Evolutionary conservation across 2,888 invertebrate species (phyloP).

Genomic region (Zelleria hepariella): DNA sequence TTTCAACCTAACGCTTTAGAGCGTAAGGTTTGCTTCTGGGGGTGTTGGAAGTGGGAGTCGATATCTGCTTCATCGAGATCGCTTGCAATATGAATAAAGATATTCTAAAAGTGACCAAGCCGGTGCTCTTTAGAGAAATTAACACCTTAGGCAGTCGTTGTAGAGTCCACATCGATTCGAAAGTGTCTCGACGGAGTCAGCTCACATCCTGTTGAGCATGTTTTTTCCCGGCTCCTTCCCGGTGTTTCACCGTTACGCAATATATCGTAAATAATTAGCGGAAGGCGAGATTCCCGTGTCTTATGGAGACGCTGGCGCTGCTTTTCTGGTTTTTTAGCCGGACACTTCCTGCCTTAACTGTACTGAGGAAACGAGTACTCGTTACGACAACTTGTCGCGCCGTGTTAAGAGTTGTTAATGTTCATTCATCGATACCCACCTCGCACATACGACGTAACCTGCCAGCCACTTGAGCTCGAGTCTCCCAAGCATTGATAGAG

Average conservation of each 20-base stretch:
- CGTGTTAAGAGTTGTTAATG: constrained; percentile 1
- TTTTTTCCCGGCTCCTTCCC: constrained; percentile 67
- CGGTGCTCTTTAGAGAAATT: constrained; percentile 26
- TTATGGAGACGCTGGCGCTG: constrained; percentile 62
- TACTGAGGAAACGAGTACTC: constrained; percentile 15
- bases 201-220: constrained; percentile 62
- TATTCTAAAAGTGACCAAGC: constrained; percentile 61
- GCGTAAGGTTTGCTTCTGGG: constrained; percentile 35
- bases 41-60: constrained; percentile 42
- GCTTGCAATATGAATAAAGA: constrained; percentile 67
- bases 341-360: constrained; percentile 56
- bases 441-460: constrained; percentile 15
- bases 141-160: constrained; percentile 29
- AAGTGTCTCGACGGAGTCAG: constrained; percentile 31
- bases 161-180: constrained; percentile 35
- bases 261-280: constrained; percentile 73
- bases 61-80: constrained; percentile 60
- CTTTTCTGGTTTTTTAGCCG: constrained; percentile 59
- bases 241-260: constrained; percentile 72
- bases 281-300: constrained; percentile 70
- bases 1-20: constrained; percentile 23
- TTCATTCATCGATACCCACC: background rate
- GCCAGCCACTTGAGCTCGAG: background rate
- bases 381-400: constrained; percentile 5
- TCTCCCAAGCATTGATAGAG: background rate